These are phyloP conservation scores for Lagria hirta DNA, from an alignment of 2,888 invertebrate genomes.

Conservation along the genomic window DNA sequence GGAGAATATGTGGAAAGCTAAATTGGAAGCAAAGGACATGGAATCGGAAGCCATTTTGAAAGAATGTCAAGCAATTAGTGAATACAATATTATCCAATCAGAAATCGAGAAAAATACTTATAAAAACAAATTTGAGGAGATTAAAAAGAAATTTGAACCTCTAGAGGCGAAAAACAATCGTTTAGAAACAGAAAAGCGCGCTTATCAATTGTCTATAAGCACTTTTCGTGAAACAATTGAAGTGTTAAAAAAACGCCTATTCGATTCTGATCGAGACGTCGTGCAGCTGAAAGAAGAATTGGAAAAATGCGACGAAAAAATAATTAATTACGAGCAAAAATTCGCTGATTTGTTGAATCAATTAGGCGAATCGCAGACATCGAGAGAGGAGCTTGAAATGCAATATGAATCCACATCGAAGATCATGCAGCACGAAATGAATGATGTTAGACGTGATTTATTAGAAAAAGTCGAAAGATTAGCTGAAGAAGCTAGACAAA, in stretches of 20 bases:
- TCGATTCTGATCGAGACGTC: slow-evolving; percentile 62
- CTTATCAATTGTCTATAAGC: slow-evolving; percentile 62
- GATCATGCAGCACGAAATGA: slow-evolving; percentile 40
- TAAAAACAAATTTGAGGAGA: slow-evolving; percentile 42
- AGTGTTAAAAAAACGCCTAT: slow-evolving; percentile 59
- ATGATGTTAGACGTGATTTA: slow-evolving; percentile 38
- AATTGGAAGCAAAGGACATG: slow-evolving; percentile 53
- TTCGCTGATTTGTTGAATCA: slow-evolving; percentile 41
- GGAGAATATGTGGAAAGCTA: slow-evolving; percentile 52
- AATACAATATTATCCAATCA: slow-evolving; percentile 58
- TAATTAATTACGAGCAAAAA: slow-evolving; percentile 46
- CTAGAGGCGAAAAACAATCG: slow-evolving; percentile 55
- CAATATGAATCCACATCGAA: slow-evolving; percentile 44
- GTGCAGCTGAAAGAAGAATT: slow-evolving; percentile 58
- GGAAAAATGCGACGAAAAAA: slow-evolving; percentile 42
- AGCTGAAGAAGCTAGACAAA: slow-evolving; percentile 28
- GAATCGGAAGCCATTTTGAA: slow-evolving; percentile 57
- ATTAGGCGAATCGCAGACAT: slow-evolving; percentile 36
- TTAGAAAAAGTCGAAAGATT: slow-evolving; percentile 39
- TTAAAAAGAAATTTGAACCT: slow-evolving; percentile 28
- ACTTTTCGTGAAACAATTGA: slow-evolving; percentile 62
- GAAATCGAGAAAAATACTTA: slow-evolving; percentile 58
- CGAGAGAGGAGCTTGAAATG: slow-evolving; percentile 46
- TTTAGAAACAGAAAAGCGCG: slow-evolving; percentile 57
- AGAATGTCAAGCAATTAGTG: slow-evolving; percentile 59